A percentile compares a stretch with the other conserved stretches of the same genome.
These are phyloP conservation scores for Agrochola macilenta DNA, from an alignment of 2,888 invertebrate genomes.

Conservation along the genomic window DNA sequence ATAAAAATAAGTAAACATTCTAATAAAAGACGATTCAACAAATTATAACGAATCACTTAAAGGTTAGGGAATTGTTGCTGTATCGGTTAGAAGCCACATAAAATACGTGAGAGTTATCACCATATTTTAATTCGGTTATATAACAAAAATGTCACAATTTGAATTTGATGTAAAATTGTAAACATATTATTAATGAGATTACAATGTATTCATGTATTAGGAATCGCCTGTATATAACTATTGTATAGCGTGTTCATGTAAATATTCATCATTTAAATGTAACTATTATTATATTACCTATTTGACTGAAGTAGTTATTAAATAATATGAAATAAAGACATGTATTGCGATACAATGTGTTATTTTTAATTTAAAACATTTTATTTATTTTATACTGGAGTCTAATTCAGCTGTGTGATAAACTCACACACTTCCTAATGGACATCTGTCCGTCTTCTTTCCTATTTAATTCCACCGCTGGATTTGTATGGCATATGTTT, in stretches of 20 bases:
- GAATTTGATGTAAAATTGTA: constrained; percentile 42
- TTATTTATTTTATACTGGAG: neutral
- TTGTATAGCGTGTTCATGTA: constrained; percentile 50
- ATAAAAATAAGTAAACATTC: neutral
- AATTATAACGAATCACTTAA: neutral
- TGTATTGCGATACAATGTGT: constrained; percentile 45
- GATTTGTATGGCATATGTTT: no score
- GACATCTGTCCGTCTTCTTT: neutral
- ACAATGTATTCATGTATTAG: constrained; percentile 26
- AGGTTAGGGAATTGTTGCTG: neutral
- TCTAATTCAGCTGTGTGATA: neutral
- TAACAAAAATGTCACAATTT: constrained; percentile 28
- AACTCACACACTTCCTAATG: neutral
- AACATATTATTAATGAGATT: constrained; percentile 34
- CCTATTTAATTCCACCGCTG: neutral
- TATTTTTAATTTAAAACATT: constrained; percentile 7
- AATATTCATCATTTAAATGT: constrained; percentile 57
- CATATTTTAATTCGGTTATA: neutral
- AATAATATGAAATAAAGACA: constrained; percentile 61
- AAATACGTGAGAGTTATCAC: neutral
- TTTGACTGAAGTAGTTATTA: constrained; percentile 63
- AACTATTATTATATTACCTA: constrained; percentile 55
- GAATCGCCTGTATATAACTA: constrained; percentile 44
- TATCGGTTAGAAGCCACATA: neutral
- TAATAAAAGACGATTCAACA: neutral